Conservation (phyloP, 2,113 vertebrate genomes). For the Brienomyrus longianalis region DNA sequence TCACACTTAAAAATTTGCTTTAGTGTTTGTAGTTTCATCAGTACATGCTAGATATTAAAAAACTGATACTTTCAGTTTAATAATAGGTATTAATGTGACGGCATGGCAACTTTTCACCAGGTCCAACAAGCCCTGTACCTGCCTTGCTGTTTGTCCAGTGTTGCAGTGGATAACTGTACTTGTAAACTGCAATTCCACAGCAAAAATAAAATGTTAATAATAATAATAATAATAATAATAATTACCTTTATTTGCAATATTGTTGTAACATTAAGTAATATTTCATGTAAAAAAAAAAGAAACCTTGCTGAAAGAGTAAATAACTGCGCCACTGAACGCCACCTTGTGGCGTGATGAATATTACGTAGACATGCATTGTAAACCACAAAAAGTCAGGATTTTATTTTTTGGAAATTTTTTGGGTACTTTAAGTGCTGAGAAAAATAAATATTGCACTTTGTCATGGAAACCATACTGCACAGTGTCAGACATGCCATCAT, state of each 20-base stretch:
- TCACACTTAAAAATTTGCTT: neutral
- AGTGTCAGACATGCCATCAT: neutral
- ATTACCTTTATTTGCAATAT: neutral
- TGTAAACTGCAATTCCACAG: neutral
- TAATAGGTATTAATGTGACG: neutral
- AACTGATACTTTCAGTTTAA: neutral
- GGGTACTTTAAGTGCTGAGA: neutral
- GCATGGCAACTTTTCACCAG: neutral
- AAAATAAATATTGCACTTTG: neutral
- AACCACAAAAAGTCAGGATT: neutral
- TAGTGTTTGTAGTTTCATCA: neutral
- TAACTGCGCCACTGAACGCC: neutral
- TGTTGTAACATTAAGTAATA: neutral
- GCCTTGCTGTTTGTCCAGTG: neutral
- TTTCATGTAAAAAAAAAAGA: neutral
- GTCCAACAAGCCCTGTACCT: neutral
- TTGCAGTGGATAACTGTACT: neutral
- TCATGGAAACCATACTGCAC: neutral
- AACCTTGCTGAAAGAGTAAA: neutral
- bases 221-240: neutral
- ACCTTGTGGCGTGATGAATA: neutral
- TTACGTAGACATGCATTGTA: neutral
- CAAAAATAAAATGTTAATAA: neutral
- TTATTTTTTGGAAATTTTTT: neutral
- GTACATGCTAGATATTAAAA: neutral